Percentiles rank a stretch among this genome's conserved stretches.
Conservation (phyloP, 2,888 invertebrate genomes). For the Microplitis deprimator region DNA sequence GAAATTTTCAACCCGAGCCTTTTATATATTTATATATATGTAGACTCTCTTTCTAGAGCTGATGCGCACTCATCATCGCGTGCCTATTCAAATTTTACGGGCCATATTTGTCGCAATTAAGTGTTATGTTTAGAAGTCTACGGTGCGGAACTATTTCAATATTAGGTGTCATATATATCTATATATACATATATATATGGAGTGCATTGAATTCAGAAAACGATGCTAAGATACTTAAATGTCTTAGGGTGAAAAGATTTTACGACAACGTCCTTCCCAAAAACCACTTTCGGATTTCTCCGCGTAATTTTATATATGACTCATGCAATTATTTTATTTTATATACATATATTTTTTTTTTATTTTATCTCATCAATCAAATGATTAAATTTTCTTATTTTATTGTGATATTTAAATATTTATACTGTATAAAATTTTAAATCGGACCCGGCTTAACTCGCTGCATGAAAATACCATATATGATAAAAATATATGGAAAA, state of each 20-base stretch:
- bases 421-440: too few species aligned
- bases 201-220: constrained; percentile 2
- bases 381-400: too few species aligned
- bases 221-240: neutral
- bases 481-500: too few species aligned
- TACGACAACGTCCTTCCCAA: constrained; percentile 34
- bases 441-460: too few species aligned
- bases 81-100: constrained; percentile 70
- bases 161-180: constrained; percentile 54
- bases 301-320: constrained; percentile 17
- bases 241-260: constrained; percentile 26
- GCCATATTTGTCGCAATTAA: constrained; percentile 69
- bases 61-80: constrained; percentile 54
- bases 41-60: neutral
- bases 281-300: neutral
- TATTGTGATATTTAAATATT: too few species aligned
- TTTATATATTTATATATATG: neutral
- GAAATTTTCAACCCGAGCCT: constrained; percentile 6
- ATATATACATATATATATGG: neutral
- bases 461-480: too few species aligned
- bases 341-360: constrained; percentile 3
- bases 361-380: neutral
- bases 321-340: constrained; percentile 4
- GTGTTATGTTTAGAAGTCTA: constrained; percentile 62
- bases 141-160: constrained; percentile 63